Evolutionary conservation across 2,113 vertebrate genomes (phyloP), one percentile per base, ranked within the genome.

Genomic region (Cinclus mexicanus): DNA sequence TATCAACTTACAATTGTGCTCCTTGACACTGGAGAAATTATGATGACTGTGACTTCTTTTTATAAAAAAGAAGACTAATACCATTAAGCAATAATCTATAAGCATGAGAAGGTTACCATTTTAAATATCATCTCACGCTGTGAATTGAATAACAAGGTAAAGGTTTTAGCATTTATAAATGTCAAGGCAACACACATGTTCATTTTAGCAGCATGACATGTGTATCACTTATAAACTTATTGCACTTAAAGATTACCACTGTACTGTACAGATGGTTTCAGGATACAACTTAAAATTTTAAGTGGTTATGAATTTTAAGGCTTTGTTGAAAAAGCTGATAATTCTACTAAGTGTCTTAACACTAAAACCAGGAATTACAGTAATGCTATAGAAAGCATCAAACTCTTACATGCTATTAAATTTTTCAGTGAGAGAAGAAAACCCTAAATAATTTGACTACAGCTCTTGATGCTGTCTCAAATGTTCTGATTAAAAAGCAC

Each of bases 101-200:
- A 87, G 71, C 28, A 78, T 78, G 46, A 55, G 72, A 94, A 95
- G 47, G 50, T 61, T 93, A 60, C 53, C 18, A 11, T 83, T 95
- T 94, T 79, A 93, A 95, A 83, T 87, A 87, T 55, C 39, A 6
- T 69, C 80, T 89, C 95, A 79, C 90, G 75, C 60, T 90, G 82
- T 77, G 79, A 74, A 83, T 53, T 85, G 77, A 90, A 93, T 77
- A 93, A 52, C 70, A 90, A 90, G 77, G 83, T 86, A 93, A 97
- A 94, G 84, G 72, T 55, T 93, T 91, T 75, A 92, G 61, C 74
- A 74, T 96, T 94, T 96, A 61, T 85, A 97, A 96, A 94, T 85
- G 87, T 91, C 91, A 95, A 67, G 42, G 71, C 69, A 79, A 70
- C 79, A 92, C 63, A 92, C 86, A 59, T 47, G 1, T 78, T 91